phyloP scores from a whole-genome alignment of 2,888 invertebrate genomes.

The Epinotia nisella region DNA sequence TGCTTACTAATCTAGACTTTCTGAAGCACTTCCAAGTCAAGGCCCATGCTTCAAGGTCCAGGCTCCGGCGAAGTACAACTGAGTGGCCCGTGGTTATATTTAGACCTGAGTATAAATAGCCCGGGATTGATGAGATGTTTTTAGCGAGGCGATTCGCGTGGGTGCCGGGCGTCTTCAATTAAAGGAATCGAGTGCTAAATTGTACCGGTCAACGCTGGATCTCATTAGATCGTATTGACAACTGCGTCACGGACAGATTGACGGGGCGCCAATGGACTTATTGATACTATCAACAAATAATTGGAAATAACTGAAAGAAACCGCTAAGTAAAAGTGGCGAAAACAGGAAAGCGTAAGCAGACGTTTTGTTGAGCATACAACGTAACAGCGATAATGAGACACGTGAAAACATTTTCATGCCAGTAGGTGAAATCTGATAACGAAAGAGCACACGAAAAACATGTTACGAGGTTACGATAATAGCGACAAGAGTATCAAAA shows the following conservation, averaged over 20 bases:
- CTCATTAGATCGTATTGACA: constrained; percentile 55
- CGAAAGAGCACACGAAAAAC: constrained; percentile 60
- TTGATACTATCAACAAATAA: constrained; percentile 58
- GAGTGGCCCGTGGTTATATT: constrained; percentile 68
- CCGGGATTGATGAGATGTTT: constrained; percentile 64
- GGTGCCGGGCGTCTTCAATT: constrained; percentile 74
- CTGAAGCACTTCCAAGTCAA: constrained; percentile 57
- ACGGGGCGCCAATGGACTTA: constrained; percentile 62
- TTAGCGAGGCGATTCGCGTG: constrained; percentile 63
- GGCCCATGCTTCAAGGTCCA: constrained; percentile 61
- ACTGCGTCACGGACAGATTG: constrained; percentile 61
- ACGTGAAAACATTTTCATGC: constrained; percentile 63
- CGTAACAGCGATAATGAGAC: constrained; percentile 56
- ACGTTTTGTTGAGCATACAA: constrained; percentile 50
- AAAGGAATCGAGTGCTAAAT: constrained; percentile 62
- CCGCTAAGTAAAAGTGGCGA: constrained; percentile 42
- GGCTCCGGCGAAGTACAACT: constrained; percentile 53
- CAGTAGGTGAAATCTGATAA: constrained; percentile 73
- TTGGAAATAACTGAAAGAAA: constrained; percentile 55
- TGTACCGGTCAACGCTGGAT: constrained; percentile 63
- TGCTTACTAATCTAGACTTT: constrained; percentile 43
- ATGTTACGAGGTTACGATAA: constrained; percentile 59
- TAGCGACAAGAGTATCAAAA: constrained; percentile 50
- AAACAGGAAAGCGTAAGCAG: constrained; percentile 59
- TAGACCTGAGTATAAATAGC: constrained; percentile 74